Evolutionary conservation across 2,113 vertebrate species (phyloP).

Genomic region (Rhabdornis inornatus): DNA sequence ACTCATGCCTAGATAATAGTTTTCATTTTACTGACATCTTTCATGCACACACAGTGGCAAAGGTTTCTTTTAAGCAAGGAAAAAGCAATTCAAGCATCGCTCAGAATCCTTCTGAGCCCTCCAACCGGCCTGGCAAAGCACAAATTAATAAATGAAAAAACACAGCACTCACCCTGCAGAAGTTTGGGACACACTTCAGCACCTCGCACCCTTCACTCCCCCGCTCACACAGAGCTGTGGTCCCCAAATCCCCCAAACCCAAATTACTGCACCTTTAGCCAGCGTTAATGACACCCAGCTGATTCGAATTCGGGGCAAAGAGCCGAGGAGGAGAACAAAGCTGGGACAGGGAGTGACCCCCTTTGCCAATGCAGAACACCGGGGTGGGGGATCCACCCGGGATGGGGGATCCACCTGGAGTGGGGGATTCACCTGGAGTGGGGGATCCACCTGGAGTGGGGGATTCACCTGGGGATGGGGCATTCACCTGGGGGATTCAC

Average conservation of each 20-base stretch:
- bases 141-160: background rate
- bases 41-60: accelerated
- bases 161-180: background rate
- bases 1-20: accelerated
- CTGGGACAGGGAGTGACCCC: accelerated
- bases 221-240: accelerated
- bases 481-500: background rate
- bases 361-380: background rate
- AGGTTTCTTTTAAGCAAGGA: background rate
- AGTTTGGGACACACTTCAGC: accelerated
- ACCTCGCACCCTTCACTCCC: accelerated
- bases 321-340: background rate
- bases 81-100: background rate
- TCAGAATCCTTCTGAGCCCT: background rate
- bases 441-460: too few relatives aligned
- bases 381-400: background rate
- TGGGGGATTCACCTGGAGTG: too few relatives aligned
- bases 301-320: accelerated
- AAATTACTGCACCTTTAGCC: accelerated
- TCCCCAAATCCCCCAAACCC: accelerated
- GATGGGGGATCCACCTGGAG: too few relatives aligned
- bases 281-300: accelerated
- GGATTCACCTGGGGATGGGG: too few relatives aligned
- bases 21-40: background rate
- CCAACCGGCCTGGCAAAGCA: accelerated